Evolutionary conservation across 2,113 vertebrate genomes (phyloP).

Genomic region (Myotis davidii): DNA sequence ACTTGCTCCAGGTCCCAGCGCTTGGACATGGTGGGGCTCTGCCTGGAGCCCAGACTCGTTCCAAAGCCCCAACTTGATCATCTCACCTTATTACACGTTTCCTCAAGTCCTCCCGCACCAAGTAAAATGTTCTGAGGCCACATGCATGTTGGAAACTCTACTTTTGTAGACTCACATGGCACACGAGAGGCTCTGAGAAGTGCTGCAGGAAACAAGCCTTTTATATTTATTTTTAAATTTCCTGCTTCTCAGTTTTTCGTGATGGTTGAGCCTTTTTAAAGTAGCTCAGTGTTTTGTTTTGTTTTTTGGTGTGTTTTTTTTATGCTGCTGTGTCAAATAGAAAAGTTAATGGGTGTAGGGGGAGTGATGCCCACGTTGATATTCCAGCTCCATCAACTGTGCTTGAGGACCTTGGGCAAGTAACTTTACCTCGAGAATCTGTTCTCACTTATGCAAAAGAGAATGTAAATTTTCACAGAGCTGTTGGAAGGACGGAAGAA

Average conservation of each 20-base stretch:
- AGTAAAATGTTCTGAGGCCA: background rate
- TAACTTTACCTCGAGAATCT: background rate
- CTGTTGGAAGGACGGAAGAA: background rate
- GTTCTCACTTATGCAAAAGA: background rate
- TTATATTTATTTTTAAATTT: background rate
- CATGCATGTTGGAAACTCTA: background rate
- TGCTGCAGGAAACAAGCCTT: background rate
- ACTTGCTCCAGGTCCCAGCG: background rate
- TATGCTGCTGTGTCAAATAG: background rate
- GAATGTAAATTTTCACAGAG: background rate
- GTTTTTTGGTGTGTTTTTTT: too few relatives aligned
- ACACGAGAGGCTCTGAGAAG: background rate
- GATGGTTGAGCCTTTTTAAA: background rate
- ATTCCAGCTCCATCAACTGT: background rate
- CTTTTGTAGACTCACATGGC: background rate
- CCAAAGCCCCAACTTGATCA: background rate
- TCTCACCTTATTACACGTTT: rapidly evolving
- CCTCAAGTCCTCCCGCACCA: background rate
- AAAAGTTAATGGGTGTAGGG: background rate
- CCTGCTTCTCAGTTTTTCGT: background rate
- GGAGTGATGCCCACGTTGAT: background rate
- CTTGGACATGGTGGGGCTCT: rapidly evolving
- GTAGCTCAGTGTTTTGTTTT: background rate
- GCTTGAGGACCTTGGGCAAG: background rate
- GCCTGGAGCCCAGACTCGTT: too few relatives aligned